These are phyloP conservation scores for Acipenser transmontanus DNA, from an alignment of 2,797 vertebrate species.

Conservation along the genomic window DNA sequence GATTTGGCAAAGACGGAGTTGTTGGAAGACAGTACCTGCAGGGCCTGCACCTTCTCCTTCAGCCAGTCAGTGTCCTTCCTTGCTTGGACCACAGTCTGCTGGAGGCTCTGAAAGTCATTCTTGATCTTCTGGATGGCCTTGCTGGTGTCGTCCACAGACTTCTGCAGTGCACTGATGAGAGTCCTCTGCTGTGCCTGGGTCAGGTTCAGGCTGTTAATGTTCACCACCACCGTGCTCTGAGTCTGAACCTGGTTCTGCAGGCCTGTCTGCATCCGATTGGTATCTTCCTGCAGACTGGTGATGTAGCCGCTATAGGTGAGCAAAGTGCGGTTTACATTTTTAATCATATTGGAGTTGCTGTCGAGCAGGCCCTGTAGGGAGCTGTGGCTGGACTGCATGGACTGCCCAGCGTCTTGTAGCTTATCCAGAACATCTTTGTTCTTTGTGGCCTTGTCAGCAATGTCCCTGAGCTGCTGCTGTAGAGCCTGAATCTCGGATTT, in stretches of 20 bases:
- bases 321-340: conserved; percentile 79
- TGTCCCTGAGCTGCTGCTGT: conserved; percentile 76
- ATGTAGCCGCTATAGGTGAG: conserved; percentile 72
- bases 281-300: conserved; percentile 75
- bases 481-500: conserved; percentile 78
- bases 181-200: conserved; percentile 84
- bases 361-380: conserved; percentile 75
- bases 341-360: conserved; percentile 73
- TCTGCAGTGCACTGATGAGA: conserved; percentile 72
- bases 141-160: conserved; percentile 77
- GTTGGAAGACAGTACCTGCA: conserved; percentile 74
- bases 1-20: conserved; percentile 74
- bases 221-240: conserved; percentile 70
- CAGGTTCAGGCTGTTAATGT: conserved; percentile 80
- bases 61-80: conserved; percentile 82
- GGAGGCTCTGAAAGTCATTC: conserved; percentile 79
- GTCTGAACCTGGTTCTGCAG: conserved; percentile 77
- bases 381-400: conserved; percentile 72
- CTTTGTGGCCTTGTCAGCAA: conserved; percentile 74
- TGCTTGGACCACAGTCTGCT: conserved; percentile 78
- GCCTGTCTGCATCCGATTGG: conserved; percentile 71
- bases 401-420: conserved; percentile 70
- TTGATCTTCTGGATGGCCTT: conserved; percentile 79
- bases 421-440: conserved; percentile 81
- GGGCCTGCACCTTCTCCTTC: conserved; percentile 75